phyloP scores from a whole-genome alignment of 2,113 vertebrate genomes.

The Cathartes aura region DNA sequence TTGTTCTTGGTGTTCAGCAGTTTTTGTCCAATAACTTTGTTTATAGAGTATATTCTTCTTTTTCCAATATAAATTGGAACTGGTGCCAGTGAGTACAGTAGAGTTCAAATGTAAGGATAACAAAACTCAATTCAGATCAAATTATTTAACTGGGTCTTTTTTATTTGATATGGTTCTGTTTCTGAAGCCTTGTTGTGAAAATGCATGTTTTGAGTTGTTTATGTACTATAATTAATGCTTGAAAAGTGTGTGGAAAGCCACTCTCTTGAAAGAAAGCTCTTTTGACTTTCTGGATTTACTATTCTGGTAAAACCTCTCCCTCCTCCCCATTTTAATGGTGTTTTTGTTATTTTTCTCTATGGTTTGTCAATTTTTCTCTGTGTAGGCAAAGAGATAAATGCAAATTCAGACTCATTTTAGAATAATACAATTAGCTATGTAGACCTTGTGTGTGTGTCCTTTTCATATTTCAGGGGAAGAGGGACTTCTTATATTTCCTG shows the following conservation, averaged over 20 bases:
- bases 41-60: background rate
- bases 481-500: background rate
- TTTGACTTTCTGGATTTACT: background rate
- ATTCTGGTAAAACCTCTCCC: background rate
- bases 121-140: background rate
- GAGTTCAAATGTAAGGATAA: background rate
- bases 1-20: background rate
- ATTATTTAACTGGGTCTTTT: background rate
- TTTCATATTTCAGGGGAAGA: background rate
- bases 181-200: background rate
- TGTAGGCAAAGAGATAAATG: background rate
- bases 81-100: background rate
- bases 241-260: background rate
- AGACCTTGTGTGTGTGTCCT: background rate
- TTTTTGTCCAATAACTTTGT: background rate
- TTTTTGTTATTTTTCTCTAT: background rate
- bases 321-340: background rate
- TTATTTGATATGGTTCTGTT: background rate
- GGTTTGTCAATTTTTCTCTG: background rate
- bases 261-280: background rate
- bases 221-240: background rate
- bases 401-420: background rate
- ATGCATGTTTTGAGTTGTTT: background rate
- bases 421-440: background rate
- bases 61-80: background rate